Base-by-base conservation (phyloP, 2,113 vertebrate genomes). In the Motacilla alba region DNA sequence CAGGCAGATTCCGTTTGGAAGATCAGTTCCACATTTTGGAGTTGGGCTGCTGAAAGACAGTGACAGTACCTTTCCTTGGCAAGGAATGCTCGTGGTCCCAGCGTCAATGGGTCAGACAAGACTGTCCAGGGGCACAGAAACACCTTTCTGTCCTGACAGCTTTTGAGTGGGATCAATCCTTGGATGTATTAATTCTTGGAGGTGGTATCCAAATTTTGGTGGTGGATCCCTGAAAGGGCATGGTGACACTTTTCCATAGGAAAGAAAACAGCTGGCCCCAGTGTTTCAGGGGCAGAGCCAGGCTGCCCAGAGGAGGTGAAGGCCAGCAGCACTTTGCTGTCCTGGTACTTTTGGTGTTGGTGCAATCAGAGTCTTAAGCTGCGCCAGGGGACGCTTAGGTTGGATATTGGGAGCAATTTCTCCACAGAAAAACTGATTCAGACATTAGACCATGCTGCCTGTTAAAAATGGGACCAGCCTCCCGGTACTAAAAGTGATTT, bases 71-170 rank as follows among this genome's bases (percentile, higher is more conserved):
- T 35, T 79, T n/a, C 24, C 16, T 49, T 56, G 49, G n/a, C 35
- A 56, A 49, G 35, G 41, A 63, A 35, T 26, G 24, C 41, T 63
- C 0, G 0, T 55, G 47, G 5, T 62, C 39, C 39, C 2, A 0
- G 19, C 30, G 64, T n/a, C 7, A 0, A 33, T 69, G 35, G 58
- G 26, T 26, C 20, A 47, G 15, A 53, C 9, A 70, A 47, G 41
- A 14, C 13, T 70, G 49, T 9, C 56, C 49, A 30, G n/a, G 53
- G 17, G 22, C 10, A n/a, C n/a, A 24, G 30, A 9, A 49, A 15
- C 41, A 63, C 19, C 20, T 30, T 63, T n/a, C n/a, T 55, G 56
- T 11, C 49, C 41, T 41, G 20, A 15, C 41, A 87, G 30, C 27
- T 63, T 47, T 43, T 18, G 13, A 43, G 58, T 10, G 24, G 41